These are phyloP conservation scores for Cataglyphis hispanica DNA, from an alignment of 1,140 invertebrate species.

Conservation along the genomic window DNA sequence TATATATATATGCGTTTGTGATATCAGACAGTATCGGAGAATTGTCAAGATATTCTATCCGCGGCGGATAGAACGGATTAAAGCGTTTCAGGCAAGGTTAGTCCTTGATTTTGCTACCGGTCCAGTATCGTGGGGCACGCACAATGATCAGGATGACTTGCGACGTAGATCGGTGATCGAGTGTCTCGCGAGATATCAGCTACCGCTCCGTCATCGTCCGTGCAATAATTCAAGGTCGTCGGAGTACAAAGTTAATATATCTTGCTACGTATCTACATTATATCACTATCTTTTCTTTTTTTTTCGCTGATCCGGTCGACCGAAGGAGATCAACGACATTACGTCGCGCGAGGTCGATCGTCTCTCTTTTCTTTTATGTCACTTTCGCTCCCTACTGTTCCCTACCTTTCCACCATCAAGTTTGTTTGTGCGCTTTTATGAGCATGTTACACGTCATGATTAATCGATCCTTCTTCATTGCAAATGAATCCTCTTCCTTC, in stretches of 20 bases:
- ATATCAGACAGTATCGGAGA: slow-evolving; percentile 30
- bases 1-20: too few relatives aligned
- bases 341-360: slow-evolving; percentile 65
- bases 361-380: slow-evolving; percentile 64
- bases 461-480: slow-evolving; percentile 55
- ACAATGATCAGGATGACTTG: slow-evolving; percentile 74
- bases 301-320: slow-evolving; percentile 46
- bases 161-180: slow-evolving; percentile 65
- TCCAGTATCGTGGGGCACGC: slow-evolving; percentile 63
- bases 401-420: slow-evolving; percentile 40
- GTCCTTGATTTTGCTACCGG: slow-evolving; percentile 70
- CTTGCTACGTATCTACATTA: slow-evolving; percentile 65
- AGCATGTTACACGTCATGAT: slow-evolving; percentile 59
- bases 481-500: slow-evolving; percentile 38
- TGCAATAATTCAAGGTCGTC: slow-evolving; percentile 73
- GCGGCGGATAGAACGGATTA: slow-evolving; percentile 49
- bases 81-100: slow-evolving; percentile 63
- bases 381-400: slow-evolving; percentile 57
- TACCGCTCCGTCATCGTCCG: slow-evolving; percentile 71
- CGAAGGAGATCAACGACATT: slow-evolving; percentile 70
- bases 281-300: slow-evolving; percentile 56
- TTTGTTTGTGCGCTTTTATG: slow-evolving; percentile 62
- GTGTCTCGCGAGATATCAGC: slow-evolving; percentile 73
- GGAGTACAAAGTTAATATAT: slow-evolving; percentile 71
- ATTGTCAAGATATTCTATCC: slow-evolving; percentile 35